Evolutionary conservation across 1,140 invertebrate genomes (phyloP).

Genomic region (Ceratina australensis): DNA sequence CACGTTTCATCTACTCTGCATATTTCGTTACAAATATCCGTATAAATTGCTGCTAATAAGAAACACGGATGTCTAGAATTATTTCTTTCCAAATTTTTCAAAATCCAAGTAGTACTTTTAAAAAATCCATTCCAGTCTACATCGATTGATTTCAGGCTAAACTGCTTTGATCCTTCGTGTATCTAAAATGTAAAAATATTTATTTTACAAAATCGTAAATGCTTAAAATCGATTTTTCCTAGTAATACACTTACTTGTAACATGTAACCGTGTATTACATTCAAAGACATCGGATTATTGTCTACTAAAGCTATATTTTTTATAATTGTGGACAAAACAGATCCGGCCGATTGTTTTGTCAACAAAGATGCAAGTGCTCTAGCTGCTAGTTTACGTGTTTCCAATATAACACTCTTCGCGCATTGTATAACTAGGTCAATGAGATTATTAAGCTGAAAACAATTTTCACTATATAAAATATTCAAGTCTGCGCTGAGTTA

Average conservation of each 20-base stretch:
- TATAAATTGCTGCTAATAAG: constrained; percentile 59
- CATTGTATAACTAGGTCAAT: constrained; percentile 78
- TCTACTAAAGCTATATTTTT: constrained; percentile 49
- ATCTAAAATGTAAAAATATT: constrained; percentile 54
- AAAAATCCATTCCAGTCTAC: constrained; percentile 28
- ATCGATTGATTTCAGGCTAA: constrained; percentile 31
- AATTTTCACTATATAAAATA: neutral
- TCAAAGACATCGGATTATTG: constrained; percentile 60
- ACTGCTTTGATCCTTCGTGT: constrained; percentile 61
- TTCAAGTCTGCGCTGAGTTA: neutral
- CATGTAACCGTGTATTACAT: constrained; percentile 75
- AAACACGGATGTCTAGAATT: constrained; percentile 56
- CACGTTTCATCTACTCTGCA: constrained; percentile 47
- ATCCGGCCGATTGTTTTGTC: constrained; percentile 67
- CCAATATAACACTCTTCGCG: constrained; percentile 81
- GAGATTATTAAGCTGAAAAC: constrained; percentile 74
- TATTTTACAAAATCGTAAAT: neutral
- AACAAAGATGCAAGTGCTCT: constrained; percentile 85
- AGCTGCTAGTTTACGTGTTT: constrained; percentile 84
- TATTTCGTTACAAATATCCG: constrained; percentile 63
- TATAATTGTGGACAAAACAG: constrained; percentile 69
- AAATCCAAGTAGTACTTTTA: constrained; percentile 45
- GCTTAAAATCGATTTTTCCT: neutral
- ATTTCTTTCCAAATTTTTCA: constrained; percentile 57
- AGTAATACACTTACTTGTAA: constrained; percentile 68